phyloP scores from a whole-genome alignment of 2,113 vertebrate species.

The Marcusenius ussheri region DNA sequence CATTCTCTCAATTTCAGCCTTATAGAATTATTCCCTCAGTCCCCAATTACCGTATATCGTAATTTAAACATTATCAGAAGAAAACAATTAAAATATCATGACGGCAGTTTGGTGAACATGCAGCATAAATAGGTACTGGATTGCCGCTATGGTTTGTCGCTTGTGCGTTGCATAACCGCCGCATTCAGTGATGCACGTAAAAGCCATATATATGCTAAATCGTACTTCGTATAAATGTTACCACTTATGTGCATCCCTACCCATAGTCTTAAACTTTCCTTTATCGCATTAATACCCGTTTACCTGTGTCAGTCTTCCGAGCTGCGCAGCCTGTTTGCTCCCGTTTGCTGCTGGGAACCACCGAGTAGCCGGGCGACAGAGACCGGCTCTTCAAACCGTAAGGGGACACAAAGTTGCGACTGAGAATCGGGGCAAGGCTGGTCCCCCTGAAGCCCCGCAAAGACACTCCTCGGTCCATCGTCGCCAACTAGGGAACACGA shows the following conservation, averaged over 20 bases:
- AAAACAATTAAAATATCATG: background rate
- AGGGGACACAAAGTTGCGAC: conserved; percentile 24
- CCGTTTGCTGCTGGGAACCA: background rate
- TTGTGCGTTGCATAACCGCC: too few species aligned
- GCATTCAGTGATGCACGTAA: too few species aligned
- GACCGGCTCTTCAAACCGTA: background rate
- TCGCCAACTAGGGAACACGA: background rate
- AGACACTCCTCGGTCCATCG: conserved; percentile 21
- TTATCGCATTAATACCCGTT: background rate
- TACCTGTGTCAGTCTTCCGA: background rate
- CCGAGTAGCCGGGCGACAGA: rapidly evolving
- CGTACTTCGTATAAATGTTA: too few species aligned
- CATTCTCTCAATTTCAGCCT: too few species aligned
- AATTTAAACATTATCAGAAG: background rate
- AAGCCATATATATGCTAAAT: too few species aligned
- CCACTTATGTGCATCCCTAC: too few species aligned
- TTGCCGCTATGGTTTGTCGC: too few species aligned
- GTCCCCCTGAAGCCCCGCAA: conserved; percentile 31
- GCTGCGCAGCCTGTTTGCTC: background rate
- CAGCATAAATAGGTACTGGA: background rate
- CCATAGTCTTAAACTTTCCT: background rate
- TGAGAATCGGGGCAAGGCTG: conserved; percentile 34
- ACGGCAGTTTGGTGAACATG: background rate
- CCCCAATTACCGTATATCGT: too few species aligned
- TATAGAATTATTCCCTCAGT: too few species aligned